Conservation (phyloP, 2,797 vertebrate genomes). For the Danio kyathit region DNA sequence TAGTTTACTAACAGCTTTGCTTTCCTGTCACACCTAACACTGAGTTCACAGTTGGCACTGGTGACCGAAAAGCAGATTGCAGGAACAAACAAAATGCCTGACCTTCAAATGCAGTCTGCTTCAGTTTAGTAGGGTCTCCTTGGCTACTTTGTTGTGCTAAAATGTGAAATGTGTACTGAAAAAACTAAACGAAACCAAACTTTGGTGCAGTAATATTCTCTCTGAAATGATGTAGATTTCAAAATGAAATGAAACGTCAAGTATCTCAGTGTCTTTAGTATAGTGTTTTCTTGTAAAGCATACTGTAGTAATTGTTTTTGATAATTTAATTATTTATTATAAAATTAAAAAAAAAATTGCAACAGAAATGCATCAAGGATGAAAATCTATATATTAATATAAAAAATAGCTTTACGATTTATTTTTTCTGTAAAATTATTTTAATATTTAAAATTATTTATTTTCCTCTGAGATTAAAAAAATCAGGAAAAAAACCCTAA, state of each 20-base stretch:
- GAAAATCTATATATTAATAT: too few relatives aligned
- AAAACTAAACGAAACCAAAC: not conserved
- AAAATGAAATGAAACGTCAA: not conserved
- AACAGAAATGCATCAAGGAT: too few relatives aligned
- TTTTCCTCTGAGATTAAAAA: too few relatives aligned
- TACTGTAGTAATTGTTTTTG: not conserved
- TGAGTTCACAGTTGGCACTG: conserved; percentile 67
- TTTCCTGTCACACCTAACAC: conserved; percentile 65
- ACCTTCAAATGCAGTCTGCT: conserved; percentile 57
- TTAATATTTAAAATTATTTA: too few relatives aligned
- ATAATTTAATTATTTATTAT: too few relatives aligned
- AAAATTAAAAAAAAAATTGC: too few relatives aligned
- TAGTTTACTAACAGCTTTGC: conserved; percentile 60
- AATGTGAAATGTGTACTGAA: not conserved
- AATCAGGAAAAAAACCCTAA: too few relatives aligned
- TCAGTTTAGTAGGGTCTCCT: conserved; percentile 6
- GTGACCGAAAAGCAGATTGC: conserved; percentile 79
- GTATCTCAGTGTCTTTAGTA: not conserved
- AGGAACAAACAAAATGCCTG: conserved; percentile 79
- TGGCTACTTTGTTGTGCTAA: conserved; percentile 31
- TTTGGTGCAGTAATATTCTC: not conserved
- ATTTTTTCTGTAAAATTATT: too few relatives aligned
- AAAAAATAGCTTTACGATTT: too few relatives aligned
- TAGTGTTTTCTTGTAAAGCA: not conserved
- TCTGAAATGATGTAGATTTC: not conserved